Conservation (phyloP, 2,797 vertebrate genomes). For the Ataeniobius toweri region DNA sequence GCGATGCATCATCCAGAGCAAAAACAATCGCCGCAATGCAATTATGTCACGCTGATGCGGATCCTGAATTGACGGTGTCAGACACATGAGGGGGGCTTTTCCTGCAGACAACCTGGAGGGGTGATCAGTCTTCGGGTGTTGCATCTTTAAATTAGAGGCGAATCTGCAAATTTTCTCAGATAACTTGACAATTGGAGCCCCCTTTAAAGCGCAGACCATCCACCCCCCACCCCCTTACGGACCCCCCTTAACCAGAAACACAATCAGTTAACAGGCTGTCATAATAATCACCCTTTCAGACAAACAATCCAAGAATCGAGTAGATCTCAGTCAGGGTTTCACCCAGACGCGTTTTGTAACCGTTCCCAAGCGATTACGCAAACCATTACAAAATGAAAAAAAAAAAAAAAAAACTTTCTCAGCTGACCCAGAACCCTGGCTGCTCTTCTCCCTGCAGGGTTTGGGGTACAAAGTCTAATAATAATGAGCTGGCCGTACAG, state of each 20-base stretch:
- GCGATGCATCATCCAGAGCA: constrained; percentile 27
- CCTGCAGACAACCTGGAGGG: constrained; percentile 1
- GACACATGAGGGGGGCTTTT: neutral
- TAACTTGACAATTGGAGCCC: neutral
- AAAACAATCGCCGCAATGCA: constrained; percentile 34
- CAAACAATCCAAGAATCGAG: too few relatives aligned
- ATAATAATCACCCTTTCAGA: neutral
- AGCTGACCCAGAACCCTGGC: neutral
- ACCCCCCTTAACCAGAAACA: neutral
- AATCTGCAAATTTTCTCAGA: neutral
- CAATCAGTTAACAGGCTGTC: neutral
- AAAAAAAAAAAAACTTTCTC: constrained; percentile 30
- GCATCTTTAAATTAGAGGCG: neutral
- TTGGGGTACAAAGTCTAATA: neutral
- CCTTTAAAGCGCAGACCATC: neutral
- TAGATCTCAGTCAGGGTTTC: neutral
- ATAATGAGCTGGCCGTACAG: neutral
- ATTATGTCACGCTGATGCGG: constrained; percentile 44
- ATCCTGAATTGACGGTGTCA: constrained; percentile 4
- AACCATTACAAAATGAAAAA: constrained; percentile 60
- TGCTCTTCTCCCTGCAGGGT: neutral
- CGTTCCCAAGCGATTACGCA: constrained; percentile 62
- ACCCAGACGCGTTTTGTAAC: constrained; percentile 61
- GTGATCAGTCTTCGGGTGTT: constrained; percentile 14
- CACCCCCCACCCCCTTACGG: neutral